Evolutionary conservation across 1,140 invertebrate genomes (phyloP), one percentile per base, ranked within the genome.

Genomic region (Pseudomyrmex flavicornis): DNA sequence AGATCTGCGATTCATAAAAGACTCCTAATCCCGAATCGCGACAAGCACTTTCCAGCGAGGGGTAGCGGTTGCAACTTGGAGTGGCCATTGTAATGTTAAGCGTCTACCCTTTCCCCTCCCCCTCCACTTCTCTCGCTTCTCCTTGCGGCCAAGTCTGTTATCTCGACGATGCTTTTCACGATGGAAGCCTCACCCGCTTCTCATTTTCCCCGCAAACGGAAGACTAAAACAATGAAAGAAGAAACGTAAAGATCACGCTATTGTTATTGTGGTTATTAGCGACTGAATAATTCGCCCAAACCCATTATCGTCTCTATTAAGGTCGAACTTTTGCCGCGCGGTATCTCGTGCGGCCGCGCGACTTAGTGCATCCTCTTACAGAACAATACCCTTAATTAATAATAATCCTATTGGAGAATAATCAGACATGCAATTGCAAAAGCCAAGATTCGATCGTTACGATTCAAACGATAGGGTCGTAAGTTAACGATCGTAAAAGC

Each of bases 1-100:
- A 89, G 91, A 92, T 92, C 86, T 90, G 79, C 61, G 87, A 89
- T 88, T 91, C 88, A 91, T 92, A 91, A 92, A 91, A 92, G 89
- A 88, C 86, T 89, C 86, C 82, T 92, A 92, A 92, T 92, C 90
- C 91, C 90, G 72, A 68, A 61, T 85, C 77, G 80, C 63, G 83
- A 75, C 88, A 84, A 35, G 86, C 77, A 70, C 87, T 91, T 87
- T 82, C 75, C 88, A 86, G 85, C 59, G 79, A 82, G 44, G 52
- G 44, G 75, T 63, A n/a, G 75, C 74, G 79, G 63, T 52, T 68
- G 80, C 63, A 66, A 76, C 83, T 73, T 77, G 8, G 85, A 89
- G 77, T 77, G 84, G 73, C 88, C 66, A 92, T 92, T 92, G 91
- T 92, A 83, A 91, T 91, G 91, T 88, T 92, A 92, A 92, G 87